Percentiles rank a stretch among this genome's conserved stretches.
phyloP scores from a whole-genome alignment of 2,113 vertebrate genomes.

The Tragulus kanchil region DNA sequence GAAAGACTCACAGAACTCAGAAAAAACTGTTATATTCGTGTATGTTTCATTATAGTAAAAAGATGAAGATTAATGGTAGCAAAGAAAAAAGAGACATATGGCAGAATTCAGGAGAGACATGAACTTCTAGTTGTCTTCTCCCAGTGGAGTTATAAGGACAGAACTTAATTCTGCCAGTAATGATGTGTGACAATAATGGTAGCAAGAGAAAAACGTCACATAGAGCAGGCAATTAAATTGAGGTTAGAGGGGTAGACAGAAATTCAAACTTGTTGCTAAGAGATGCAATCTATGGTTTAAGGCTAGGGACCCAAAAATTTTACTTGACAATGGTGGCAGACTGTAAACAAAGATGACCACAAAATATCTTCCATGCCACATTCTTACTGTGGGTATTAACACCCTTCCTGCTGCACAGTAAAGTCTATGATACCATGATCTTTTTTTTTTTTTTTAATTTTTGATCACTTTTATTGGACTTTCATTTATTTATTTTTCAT shows the following conservation, averaged over 20 bases:
- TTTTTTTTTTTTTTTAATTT: neutral
- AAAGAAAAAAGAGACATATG: neutral
- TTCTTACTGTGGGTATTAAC: neutral
- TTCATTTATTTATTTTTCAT: no score
- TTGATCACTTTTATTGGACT: no score
- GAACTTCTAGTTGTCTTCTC: neutral
- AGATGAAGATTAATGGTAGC: neutral
- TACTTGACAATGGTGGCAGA: neutral
- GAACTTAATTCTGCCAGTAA: neutral
- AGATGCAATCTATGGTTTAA: neutral
- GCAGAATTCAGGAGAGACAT: neutral
- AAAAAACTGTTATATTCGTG: neutral
- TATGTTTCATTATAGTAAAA: constrained; percentile 1
- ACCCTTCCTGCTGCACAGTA: neutral
- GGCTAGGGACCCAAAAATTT: neutral
- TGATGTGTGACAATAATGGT: neutral
- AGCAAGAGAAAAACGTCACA: no score
- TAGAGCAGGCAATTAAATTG: constrained; percentile 22
- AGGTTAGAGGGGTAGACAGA: neutral
- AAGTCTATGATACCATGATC: neutral
- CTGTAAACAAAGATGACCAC: neutral
- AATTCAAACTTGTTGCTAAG: neutral
- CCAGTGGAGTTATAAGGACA: neutral
- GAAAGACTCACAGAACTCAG: neutral
- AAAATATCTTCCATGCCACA: neutral